A percentile compares a stretch with the other conserved stretches of the same genome.
These are phyloP conservation scores for Heterohyrax brucei DNA, from an alignment of 2,797 vertebrate genomes.

Conservation along the genomic window DNA sequence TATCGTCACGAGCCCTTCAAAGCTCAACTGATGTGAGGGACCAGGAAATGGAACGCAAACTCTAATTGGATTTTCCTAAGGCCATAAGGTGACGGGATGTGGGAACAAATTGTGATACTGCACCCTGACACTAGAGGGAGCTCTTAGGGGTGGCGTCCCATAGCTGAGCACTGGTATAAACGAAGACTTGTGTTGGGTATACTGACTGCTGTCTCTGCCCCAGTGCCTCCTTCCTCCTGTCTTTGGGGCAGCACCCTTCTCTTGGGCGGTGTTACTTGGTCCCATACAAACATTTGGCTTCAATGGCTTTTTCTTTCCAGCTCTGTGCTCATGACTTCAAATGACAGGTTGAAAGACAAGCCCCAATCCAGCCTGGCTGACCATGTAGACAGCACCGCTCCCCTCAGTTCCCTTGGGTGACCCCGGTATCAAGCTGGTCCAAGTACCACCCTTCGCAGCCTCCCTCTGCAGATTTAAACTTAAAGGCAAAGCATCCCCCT, in stretches of 20 bases:
- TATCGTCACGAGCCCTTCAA: not conserved
- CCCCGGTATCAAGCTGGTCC: no score
- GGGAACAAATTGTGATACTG: not conserved
- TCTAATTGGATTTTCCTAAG: conserved; percentile 21
- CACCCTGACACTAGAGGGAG: not conserved
- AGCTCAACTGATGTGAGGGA: not conserved
- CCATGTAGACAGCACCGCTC: fast-evolving
- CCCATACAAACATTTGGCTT: not conserved
- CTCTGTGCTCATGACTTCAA: not conserved
- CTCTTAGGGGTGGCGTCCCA: no score
- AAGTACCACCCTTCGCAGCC: not conserved
- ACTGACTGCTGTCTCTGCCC: not conserved
- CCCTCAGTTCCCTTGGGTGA: not conserved
- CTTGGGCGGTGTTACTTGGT: not conserved
- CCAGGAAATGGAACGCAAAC: conserved; percentile 15
- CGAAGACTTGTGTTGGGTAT: not conserved
- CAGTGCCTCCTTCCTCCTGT: not conserved
- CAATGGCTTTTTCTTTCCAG: not conserved
- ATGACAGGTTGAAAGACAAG: no score
- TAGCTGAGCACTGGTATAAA: no score
- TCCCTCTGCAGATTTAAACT: not conserved
- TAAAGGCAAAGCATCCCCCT: not conserved
- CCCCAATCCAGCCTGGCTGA: not conserved
- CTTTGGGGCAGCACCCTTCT: not conserved
- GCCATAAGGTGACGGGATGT: not conserved